Conservation (phyloP, 2,888 invertebrate species). For the Ecliptopera silaceata region DNA sequence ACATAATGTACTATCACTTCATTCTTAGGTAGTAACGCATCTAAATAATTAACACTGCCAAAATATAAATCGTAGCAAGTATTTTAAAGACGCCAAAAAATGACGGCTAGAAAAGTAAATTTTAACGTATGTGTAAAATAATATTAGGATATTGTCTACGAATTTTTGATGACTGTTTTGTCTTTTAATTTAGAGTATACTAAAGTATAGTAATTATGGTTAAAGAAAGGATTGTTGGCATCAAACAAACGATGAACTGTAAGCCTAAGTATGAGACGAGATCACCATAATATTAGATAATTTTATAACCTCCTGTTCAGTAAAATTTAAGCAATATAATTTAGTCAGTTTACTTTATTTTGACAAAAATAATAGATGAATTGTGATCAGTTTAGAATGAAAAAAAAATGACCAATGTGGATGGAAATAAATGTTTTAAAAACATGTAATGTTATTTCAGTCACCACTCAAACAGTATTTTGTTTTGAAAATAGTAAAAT, state of each 20-base stretch:
- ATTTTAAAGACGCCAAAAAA: slow-evolving; percentile 55
- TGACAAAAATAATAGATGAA: slow-evolving; percentile 52
- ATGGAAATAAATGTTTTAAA: slow-evolving; percentile 78
- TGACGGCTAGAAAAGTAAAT: slow-evolving; percentile 50
- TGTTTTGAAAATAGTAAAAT: slow-evolving; percentile 14
- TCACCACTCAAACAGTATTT: slow-evolving; percentile 49
- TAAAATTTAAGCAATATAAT: slow-evolving; percentile 39
- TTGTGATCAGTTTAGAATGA: slow-evolving; percentile 70
- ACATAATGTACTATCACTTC: slow-evolving; percentile 20
- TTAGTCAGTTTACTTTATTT: slow-evolving; percentile 56
- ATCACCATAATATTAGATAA: slow-evolving; percentile 37
- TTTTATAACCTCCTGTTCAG: slow-evolving; percentile 30
- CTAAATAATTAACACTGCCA: slow-evolving; percentile 77
- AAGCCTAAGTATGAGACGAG: slow-evolving; percentile 42
- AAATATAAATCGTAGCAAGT: slow-evolving; percentile 67
- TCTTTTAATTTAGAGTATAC: slow-evolving; percentile 54
- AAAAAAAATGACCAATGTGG: slow-evolving; percentile 75
- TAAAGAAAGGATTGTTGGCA: slow-evolving; percentile 58
- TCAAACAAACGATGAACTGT: slow-evolving; percentile 44
- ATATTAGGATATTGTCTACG: slow-evolving; percentile 65
- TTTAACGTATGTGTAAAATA: slow-evolving; percentile 56
- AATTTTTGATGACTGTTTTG: slow-evolving; percentile 77
- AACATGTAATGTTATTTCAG: slow-evolving; percentile 61
- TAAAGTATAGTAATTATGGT: slow-evolving; percentile 40
- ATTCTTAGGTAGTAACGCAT: slow-evolving; percentile 44